phyloP scores from a whole-genome alignment of 2,113 vertebrate species.

The Myiagra hebetior region DNA sequence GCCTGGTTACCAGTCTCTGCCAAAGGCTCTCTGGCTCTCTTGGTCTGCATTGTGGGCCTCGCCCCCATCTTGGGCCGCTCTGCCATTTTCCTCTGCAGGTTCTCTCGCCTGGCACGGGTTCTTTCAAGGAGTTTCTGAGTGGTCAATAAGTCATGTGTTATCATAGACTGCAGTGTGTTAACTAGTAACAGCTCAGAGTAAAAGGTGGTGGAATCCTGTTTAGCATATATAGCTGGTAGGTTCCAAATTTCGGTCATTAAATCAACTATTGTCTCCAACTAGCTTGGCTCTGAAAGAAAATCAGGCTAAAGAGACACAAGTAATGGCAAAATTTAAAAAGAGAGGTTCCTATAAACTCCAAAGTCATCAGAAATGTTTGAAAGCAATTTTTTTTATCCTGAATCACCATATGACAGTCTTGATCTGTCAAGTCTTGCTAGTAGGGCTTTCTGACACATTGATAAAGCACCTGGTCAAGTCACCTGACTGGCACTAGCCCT shows the following conservation, averaged over 20 bases:
- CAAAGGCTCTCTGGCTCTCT: slow-evolving; percentile 87
- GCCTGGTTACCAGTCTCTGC: slow-evolving; percentile 80
- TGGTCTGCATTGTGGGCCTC: slow-evolving; percentile 64
- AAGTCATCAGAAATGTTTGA: background rate
- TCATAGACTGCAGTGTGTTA: background rate
- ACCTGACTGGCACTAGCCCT: background rate
- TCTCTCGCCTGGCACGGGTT: slow-evolving; percentile 92
- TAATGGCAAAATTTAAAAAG: background rate
- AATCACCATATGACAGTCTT: background rate
- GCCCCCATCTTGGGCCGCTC: slow-evolving; percentile 78
- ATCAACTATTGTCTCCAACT: background rate
- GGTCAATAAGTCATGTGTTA: background rate
- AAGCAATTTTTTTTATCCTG: background rate
- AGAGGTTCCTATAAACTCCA: background rate
- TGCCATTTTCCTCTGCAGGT: slow-evolving; percentile 94
- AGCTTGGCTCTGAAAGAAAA: background rate
- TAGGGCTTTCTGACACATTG: background rate
- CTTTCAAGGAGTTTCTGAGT: slow-evolving; percentile 92
- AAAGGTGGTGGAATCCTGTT: background rate
- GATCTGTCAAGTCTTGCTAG: background rate
- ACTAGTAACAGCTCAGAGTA: background rate
- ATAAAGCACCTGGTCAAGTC: background rate
- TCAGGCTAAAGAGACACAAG: background rate
- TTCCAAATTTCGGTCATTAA: background rate
- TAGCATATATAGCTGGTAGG: background rate